These are phyloP conservation scores for Salticus scenicus DNA, from an alignment of 2,888 invertebrate species.

Conservation along the genomic window DNA sequence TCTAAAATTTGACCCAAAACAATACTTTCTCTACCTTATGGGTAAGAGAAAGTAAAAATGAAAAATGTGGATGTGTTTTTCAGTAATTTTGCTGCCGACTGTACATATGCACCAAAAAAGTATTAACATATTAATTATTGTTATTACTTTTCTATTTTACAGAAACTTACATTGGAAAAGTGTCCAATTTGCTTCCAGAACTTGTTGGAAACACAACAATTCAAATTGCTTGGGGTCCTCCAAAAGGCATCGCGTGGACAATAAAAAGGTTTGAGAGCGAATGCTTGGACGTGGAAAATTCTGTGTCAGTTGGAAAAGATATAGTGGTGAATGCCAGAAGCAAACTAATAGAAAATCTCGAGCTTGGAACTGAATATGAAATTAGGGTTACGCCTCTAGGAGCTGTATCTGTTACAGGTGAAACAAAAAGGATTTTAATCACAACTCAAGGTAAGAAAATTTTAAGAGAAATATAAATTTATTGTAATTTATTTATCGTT, in stretches of 20 bases:
- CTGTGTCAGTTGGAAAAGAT: neutral
- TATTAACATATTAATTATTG: no score
- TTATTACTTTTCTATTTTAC: no score
- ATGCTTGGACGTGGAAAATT: constrained; percentile 9
- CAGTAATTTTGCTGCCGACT: no score
- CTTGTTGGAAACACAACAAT: constrained; percentile 32
- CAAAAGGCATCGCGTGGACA: constrained; percentile 27
- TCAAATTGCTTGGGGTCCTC: constrained; percentile 24
- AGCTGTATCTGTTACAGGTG: neutral
- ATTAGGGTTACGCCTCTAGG: constrained; percentile 38
- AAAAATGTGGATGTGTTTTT: no score
- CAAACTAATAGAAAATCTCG: constrained; percentile 26
- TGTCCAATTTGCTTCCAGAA: constrained; percentile 6
- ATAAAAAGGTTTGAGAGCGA: constrained; percentile 8
- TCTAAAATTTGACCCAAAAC: no score
- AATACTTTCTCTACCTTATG: no score
- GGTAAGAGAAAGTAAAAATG: no score
- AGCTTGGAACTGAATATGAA: constrained; percentile 44
- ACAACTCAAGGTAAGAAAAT: constrained; percentile 32
- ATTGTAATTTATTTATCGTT: no score
- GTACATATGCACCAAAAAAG: no score
- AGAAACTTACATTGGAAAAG: constrained; percentile 25
- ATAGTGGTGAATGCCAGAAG: neutral
- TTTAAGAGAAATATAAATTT: no score
- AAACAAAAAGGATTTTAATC: neutral